phyloP scores from a whole-genome alignment of 2,113 vertebrate species.

The Laterallus jamaicensis region DNA sequence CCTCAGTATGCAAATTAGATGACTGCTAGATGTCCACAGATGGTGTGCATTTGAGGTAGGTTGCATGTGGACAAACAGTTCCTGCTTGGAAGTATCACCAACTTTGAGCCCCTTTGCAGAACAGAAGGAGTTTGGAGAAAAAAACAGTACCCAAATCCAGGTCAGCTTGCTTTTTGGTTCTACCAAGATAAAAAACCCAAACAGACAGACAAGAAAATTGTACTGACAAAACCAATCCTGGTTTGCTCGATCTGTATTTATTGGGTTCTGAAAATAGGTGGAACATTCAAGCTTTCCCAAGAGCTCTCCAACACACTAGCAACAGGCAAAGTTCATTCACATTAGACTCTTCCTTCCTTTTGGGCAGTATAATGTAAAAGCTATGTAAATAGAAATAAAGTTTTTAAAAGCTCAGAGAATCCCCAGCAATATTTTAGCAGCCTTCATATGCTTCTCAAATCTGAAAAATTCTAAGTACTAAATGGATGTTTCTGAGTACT shows the following conservation, averaged over 20 bases:
- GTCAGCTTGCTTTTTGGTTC: not conserved
- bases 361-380: not conserved
- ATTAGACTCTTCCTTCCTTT: not conserved
- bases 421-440: not conserved
- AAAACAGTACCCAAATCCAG: not conserved
- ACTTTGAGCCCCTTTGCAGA: not conserved
- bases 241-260: not conserved
- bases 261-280: not conserved
- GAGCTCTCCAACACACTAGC: not conserved
- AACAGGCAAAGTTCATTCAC: not conserved
- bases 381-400: not conserved
- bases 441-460: not conserved
- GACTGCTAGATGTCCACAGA: not conserved
- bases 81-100: not conserved
- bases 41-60: not conserved
- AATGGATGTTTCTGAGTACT: not conserved
- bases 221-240: not conserved
- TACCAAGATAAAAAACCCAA: not conserved
- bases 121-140: not conserved
- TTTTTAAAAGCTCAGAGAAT: not conserved
- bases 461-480: not conserved
- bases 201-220: not conserved
- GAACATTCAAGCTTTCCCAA: not conserved
- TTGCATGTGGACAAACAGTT: not conserved
- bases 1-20: not conserved